These are phyloP conservation scores for Lamellibrachia columna DNA, from an alignment of 2,888 invertebrate species.

Conservation along the genomic window DNA sequence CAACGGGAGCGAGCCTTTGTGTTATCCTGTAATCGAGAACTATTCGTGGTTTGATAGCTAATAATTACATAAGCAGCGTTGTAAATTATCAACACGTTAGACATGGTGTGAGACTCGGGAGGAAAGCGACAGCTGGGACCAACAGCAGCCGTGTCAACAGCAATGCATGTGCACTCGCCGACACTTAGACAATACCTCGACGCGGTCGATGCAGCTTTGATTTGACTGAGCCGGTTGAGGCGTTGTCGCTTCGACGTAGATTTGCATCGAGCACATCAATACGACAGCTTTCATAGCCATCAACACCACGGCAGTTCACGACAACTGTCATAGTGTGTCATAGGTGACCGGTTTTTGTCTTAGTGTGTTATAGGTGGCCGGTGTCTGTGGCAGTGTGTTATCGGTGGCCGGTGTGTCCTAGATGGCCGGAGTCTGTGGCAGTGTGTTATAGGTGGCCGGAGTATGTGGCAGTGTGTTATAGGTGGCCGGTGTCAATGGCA, in stretches of 20 bases:
- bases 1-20: background rate
- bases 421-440: too few relatives aligned
- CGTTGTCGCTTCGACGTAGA: background rate
- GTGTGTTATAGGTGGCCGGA: background rate
- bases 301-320: background rate
- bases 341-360: background rate
- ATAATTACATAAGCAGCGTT: background rate
- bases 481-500: background rate
- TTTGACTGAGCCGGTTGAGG: background rate
- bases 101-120: background rate
- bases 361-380: background rate
- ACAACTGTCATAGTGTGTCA: background rate
- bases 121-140: background rate
- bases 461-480: background rate
- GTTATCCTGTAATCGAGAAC: background rate
- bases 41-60: background rate
- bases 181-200: background rate
- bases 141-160: background rate
- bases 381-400: background rate
- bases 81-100: background rate
- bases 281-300: constrained; percentile 3
- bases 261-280: background rate
- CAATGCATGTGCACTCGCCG: background rate
- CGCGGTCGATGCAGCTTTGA: background rate
- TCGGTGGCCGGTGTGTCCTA: background rate